These are phyloP conservation scores for Melanotaenia nigrans DNA, from an alignment of 2,797 vertebrate species.

Conservation along the genomic window DNA sequence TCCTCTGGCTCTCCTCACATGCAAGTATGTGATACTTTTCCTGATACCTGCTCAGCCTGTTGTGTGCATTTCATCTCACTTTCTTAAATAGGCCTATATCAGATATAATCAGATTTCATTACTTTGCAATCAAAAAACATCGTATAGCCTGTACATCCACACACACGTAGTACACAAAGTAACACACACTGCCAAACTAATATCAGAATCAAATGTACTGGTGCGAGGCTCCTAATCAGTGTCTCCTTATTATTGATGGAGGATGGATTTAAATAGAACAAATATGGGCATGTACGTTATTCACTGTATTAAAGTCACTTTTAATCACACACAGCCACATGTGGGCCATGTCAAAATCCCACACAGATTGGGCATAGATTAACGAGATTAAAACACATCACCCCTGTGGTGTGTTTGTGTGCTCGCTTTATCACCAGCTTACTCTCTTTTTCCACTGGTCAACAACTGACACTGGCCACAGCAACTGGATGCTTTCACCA, in stretches of 20 bases:
- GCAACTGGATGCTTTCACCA: slow-evolving; percentile 31
- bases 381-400: slow-evolving; percentile 36
- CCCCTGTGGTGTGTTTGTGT: background rate
- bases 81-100: background rate
- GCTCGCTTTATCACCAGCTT: slow-evolving; percentile 27
- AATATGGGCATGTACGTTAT: slow-evolving; percentile 38
- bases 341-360: slow-evolving; percentile 20
- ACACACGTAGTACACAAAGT: background rate
- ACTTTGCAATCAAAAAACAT: background rate
- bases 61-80: slow-evolving; percentile 12
- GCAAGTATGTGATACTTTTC: slow-evolving; percentile 10
- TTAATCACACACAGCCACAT: slow-evolving; percentile 14
- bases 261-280: slow-evolving; percentile 43
- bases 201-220: background rate
- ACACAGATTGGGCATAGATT: slow-evolving; percentile 34
- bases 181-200: background rate
- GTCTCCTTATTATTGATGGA: slow-evolving; percentile 41
- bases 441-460: slow-evolving; percentile 18
- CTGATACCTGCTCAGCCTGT: slow-evolving; percentile 18
- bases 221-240: slow-evolving; percentile 23
- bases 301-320: slow-evolving; percentile 42
- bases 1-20: slow-evolving; percentile 33
- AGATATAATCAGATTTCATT: slow-evolving; percentile 20
- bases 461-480: slow-evolving; percentile 36
- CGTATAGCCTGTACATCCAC: background rate